Evolutionary conservation across 1,140 invertebrate genomes (phyloP), one percentile per base, ranked within the genome.

Genomic region (Papilio aristodemus): DNA sequence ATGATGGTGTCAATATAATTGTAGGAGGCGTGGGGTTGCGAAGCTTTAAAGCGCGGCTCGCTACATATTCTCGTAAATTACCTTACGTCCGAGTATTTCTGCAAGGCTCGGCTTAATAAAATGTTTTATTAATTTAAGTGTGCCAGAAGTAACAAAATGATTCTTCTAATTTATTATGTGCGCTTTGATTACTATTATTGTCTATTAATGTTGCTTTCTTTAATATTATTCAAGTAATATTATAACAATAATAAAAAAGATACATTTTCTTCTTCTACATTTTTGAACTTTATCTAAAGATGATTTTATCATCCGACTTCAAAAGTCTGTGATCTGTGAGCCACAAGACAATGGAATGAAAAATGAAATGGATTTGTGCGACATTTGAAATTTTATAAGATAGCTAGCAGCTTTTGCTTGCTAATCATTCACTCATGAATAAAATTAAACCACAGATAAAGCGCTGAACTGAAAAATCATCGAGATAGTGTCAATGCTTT

Each of bases 1-100:
- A 50, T 66, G 41, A 66, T 22, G 38, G 22, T 64, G 39, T 43
- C 38, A 22, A 64, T 64, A 27, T 43, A 41, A 43, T 64, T 64
- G 60, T 43, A 14, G 22, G 14, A 38, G 37, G 59, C 59, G 60
- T 64, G 22, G 38, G 60, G 36, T 38, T 62, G 59, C 59, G 8
- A 9, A 32, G 27, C 57, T 62, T 62, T 62, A 60, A 60, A 60
- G 59, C 59, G 59, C 11, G 10, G 8, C 11, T 60, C 59, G 36
- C 32, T 39, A 17, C 17, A 60, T 19, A 22, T 60, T 19, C 36
- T 63, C 22, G 22, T 41, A 63, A 63, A 39, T 63, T 43, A 22
- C 36, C 50, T 5, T 22, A 5, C 60, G 38, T 38, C 27, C 0
- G 50, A 6, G 22, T 57, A 57, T 25, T 57, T 57, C 22, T 13